Conservation (phyloP, 37 sponge, comb jelly and placozoan genomes). For the Halichondria panicea region DNA sequence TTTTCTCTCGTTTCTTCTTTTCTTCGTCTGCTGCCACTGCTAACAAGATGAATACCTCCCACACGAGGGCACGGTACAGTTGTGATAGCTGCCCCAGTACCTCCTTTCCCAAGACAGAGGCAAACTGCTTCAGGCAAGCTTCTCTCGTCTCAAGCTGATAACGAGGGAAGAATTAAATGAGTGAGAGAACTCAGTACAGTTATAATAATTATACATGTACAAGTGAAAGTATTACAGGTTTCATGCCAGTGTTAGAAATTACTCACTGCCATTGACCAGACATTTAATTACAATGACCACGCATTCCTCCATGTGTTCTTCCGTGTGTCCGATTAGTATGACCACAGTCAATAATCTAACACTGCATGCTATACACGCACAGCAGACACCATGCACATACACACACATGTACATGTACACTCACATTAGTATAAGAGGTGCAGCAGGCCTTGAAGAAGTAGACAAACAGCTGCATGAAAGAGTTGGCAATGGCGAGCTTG, state of each 20-base stretch:
- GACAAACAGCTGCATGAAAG: constrained; percentile 70
- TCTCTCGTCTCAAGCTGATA: constrained; percentile 52
- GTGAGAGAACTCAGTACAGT: constrained; percentile 2
- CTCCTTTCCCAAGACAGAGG: constrained; percentile 11
- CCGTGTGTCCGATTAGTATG: too few species aligned
- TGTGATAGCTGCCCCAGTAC: constrained; percentile 68
- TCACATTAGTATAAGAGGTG: constrained; percentile 43
- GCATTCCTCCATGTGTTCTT: too few species aligned
- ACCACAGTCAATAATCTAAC: too few species aligned
- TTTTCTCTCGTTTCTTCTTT: background rate
- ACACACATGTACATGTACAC: too few species aligned
- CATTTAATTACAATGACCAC: too few species aligned
- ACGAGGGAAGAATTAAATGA: constrained; percentile 13
- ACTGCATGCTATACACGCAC: too few species aligned
- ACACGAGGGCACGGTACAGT: constrained; percentile 80
- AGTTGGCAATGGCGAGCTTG: constrained; percentile 58
- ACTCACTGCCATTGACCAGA: too few species aligned
- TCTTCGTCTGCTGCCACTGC: constrained; percentile 53
- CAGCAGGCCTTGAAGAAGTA: constrained; percentile 62
- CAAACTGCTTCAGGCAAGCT: constrained; percentile 67
- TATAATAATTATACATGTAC: background rate
- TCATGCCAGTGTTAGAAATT: too few species aligned
- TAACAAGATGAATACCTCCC: constrained; percentile 78
- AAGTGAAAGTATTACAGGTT: too few species aligned
- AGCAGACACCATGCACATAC: too few species aligned